Percentiles rank a stretch among this genome's conserved stretches.
These are phyloP conservation scores for Ancistrus triradiatus DNA, from an alignment of 2,113 vertebrate species.

Conservation along the genomic window DNA sequence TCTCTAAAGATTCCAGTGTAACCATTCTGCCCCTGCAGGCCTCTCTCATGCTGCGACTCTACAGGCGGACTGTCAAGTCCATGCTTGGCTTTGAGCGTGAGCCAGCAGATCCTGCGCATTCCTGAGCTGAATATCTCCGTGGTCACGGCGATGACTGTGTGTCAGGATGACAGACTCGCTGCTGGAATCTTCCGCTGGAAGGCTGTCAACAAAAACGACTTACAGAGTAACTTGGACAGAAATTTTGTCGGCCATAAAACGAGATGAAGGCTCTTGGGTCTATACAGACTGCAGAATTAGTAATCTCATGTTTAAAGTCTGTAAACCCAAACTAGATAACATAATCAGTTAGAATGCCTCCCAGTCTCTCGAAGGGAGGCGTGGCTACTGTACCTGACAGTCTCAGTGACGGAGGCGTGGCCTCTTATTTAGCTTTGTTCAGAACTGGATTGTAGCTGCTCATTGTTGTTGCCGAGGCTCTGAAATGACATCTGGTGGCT, in stretches of 20 bases:
- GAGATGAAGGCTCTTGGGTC: no score
- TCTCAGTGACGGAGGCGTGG: no score
- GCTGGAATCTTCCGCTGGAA: background rate
- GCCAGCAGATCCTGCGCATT: conserved; percentile 60
- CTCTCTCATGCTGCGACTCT: background rate
- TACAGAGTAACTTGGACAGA: no score
- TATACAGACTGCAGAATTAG: no score
- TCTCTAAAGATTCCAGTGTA: background rate
- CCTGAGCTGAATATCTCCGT: conserved; percentile 53
- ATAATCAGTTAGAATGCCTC: no score
- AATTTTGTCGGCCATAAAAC: no score
- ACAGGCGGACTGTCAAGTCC: conserved; percentile 54
- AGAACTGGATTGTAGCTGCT: background rate
- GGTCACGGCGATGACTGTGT: conserved; percentile 17
- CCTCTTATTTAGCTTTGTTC: no score
- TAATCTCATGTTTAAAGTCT: background rate
- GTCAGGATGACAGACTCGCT: conserved; percentile 9
- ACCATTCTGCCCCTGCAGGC: background rate
- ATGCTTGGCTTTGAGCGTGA: conserved; percentile 55
- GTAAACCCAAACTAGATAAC: no score
- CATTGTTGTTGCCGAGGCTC: background rate
- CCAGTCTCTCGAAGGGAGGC: background rate
- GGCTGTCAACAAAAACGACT: background rate
- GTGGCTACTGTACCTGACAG: background rate
- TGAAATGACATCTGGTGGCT: conserved; percentile 27